These are phyloP conservation scores for Cantharis rufa DNA, from an alignment of 2,888 invertebrate species.

Conservation along the genomic window DNA sequence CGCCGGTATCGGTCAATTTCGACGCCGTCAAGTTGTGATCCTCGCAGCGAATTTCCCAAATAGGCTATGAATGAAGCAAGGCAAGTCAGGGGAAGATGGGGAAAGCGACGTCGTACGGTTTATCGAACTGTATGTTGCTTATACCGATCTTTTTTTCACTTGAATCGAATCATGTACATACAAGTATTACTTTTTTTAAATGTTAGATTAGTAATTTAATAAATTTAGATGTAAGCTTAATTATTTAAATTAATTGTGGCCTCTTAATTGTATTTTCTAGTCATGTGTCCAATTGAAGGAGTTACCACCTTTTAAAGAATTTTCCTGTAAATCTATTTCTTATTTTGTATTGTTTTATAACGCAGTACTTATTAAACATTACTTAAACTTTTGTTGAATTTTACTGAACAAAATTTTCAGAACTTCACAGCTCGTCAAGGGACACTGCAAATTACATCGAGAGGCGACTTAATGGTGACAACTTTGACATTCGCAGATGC, in stretches of 20 bases:
- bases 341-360: background rate
- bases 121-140: background rate
- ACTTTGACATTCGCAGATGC: too few species aligned
- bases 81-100: background rate
- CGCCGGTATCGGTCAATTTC: background rate
- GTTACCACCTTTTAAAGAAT: background rate
- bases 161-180: background rate
- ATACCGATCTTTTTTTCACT: background rate
- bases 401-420: background rate
- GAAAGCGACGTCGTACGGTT: background rate
- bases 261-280: background rate
- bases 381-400: background rate
- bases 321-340: background rate
- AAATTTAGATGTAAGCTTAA: background rate
- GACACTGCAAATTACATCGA: too few species aligned
- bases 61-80: background rate
- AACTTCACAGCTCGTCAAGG: too few species aligned
- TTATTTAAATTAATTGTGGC: background rate
- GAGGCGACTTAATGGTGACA: too few species aligned
- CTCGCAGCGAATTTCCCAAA: background rate
- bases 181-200: constrained; percentile 1
- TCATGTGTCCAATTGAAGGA: background rate
- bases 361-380: background rate
- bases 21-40: background rate
- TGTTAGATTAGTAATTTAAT: background rate